Evolutionary conservation across 2,888 invertebrate genomes (phyloP), one percentile per base, ranked within the genome.

Genomic region (Nemurella pictetii): DNA sequence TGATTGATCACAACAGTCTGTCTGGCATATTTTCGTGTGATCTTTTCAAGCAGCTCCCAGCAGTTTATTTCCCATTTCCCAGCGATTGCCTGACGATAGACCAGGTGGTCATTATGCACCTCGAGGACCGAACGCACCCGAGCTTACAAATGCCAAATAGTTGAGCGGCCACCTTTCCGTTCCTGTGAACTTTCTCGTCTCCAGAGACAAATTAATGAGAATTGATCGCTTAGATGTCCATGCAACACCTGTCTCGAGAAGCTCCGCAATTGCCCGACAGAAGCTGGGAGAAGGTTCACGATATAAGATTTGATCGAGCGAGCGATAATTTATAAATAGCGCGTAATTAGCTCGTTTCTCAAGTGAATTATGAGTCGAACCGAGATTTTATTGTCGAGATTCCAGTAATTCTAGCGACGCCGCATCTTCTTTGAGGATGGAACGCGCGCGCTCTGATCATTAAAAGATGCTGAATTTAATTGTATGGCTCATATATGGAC

Each of bases 161-260:
- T 55, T 12, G 15, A 55, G 78, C 78, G 28, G 78, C 15, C 82
- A 82, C 82, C 82, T 82, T 82, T 82, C 73, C 55, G 55, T 12
- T 20, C 29, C 72, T n/a, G 82, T 82, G 82, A 82, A 82, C 82
- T 82, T 82, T 82, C 82, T 72, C 73, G 25, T 82, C 82, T 72
- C 82, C n/a, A 27, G 82, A 55, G 82, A 82, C 72, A 82, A 36
- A 82, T 55, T 82, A 82, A 82, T 82, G 82, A 55, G 82, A 72
- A 82, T 82, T 27, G 82, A 82, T 82, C 73, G 82, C 27, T 81
- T n/a, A 4, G 12, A 80, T 55, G 36, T 36, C 25, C 81, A 12
- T 1, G 28, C 29, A 82, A 82, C 82, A 82, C 82, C 82, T 82
- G 82, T 82, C 15, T 15, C 1, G 55, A 1, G 20, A 2, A 12